Base-by-base conservation (phyloP, 2,888 invertebrate genomes). In the Catocala nupta region DNA sequence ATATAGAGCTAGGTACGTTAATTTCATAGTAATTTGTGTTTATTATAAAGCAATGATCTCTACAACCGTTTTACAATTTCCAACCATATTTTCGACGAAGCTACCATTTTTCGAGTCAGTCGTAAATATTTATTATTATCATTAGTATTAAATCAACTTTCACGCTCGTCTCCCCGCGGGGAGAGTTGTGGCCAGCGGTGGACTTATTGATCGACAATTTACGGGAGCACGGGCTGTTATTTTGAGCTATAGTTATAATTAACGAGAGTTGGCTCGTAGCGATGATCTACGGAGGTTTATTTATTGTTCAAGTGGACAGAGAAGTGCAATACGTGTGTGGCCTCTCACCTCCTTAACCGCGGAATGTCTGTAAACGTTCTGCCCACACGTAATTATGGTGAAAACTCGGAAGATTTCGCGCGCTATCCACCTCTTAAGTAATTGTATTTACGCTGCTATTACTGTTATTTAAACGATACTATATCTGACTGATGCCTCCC, bases 301-400 rank as follows among this genome's bases (percentile, higher is more conserved):
- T 51, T 65, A 34, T 13, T 45, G 55, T 59, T 47, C 44, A 34
- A 60, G 55, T 59, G 49, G 53, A 61, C 55, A 57, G 55, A 65
- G 62, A 69, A 67, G 67, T 65, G 59, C 70, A 70, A 66, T 63
- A 63, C 63, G 65, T 69, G 74, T 77, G 80, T 74, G 81, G 76
- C 80, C 75, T 75, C 65, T 71, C 68, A 71, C 73, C 71, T 63
- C 16, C 66, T 47, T 55, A 59, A 50, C 43, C 44, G 39, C 33
- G 51, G 62, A 55, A 60, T 63, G 67, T 52, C 59, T 63, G 74
- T 69, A 75, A 75, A 63, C 49, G 59, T 36, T 61, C 59, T 25
- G 58, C 61, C 59, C 55, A 59, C 57, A 52, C 33, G 60, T 67
- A 65, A 76, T 72, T 72, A 61, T 55, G 58, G 65, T 64, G 71